Evolutionary conservation across 2,888 invertebrate genomes (phyloP).

Genomic region (Luperina testacea): DNA sequence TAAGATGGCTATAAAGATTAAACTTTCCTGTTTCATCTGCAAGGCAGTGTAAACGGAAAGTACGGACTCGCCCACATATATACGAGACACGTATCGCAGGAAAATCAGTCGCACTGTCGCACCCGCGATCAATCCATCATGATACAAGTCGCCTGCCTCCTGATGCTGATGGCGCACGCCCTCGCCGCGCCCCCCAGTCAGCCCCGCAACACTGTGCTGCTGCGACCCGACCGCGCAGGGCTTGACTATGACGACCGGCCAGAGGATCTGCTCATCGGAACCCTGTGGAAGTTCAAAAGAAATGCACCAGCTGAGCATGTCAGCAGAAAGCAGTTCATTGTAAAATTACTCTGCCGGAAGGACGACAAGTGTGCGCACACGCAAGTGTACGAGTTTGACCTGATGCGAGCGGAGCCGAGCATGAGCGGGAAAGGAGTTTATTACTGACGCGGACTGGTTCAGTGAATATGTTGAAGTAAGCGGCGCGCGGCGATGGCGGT

Average conservation of each 20-base stretch:
- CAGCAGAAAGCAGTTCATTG: constrained; percentile 60
- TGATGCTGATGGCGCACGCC: constrained; percentile 42
- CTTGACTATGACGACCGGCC: background rate
- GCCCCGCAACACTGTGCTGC: constrained; percentile 6
- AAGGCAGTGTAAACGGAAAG: constrained; percentile 61
- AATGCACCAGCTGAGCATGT: constrained; percentile 2
- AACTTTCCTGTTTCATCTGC: constrained; percentile 46
- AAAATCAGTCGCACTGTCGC: constrained; percentile 46
- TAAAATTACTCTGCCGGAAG: constrained; percentile 57
- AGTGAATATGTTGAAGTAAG: background rate
- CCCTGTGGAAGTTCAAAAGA: constrained; percentile 29
- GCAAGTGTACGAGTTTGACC: constrained; percentile 67
- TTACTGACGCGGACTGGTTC: constrained; percentile 44
- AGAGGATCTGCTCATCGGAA: background rate
- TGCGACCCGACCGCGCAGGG: background rate
- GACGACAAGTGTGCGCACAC: constrained; percentile 47
- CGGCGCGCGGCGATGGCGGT: background rate
- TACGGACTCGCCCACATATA: constrained; percentile 50
- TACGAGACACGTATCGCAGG: constrained; percentile 30
- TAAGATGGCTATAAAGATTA: constrained; percentile 14
- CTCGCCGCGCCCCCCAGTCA: constrained; percentile 33
- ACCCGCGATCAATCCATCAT: constrained; percentile 24
- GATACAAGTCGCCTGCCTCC: constrained; percentile 47
- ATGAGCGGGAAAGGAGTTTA: constrained; percentile 41
- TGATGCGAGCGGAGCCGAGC: constrained; percentile 53